Evolutionary conservation across 2,888 invertebrate species (phyloP), one percentile per base, ranked within the genome.

Genomic region (Ichneumoninae sp.): DNA sequence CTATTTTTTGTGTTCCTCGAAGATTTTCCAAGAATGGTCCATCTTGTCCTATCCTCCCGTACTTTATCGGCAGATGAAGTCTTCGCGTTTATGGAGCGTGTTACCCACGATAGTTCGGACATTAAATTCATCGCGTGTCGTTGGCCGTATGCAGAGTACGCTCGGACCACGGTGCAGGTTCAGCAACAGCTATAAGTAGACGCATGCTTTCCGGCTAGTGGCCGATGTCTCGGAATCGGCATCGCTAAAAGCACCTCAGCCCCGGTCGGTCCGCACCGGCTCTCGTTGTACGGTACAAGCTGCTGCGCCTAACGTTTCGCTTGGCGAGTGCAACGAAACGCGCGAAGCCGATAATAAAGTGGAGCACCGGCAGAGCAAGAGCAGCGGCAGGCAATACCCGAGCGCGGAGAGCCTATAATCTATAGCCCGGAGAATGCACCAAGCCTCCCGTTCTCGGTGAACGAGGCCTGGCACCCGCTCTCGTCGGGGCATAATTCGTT

Each of bases 321-420:
- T 74, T 13, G 60, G 74, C n/a, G 47, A 74, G 74, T 62, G 62
- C 74, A 62, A 62, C 74, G 62, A 74, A 74, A 74, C 74, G 68
- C 76, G 76, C 71, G 60, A 83, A 72, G 60, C 68, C 66, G 78
- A 83, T 83, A 82, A 82, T 82, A 74, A 79, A 83, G 79, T 83
- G 74, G 79, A 74, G 74, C 82, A 83, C 30, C 66, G 36, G 44
- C 57, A 13, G 44, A 36, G 33, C 57, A 52, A 10, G 50, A 68
- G 72, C 57, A 40, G 1, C 40, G 40, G 40, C 40, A 40, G 62
- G 74, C 74, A 47, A 74, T 74, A 74, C 47, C n/a, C 30, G 62
- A 33, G 74, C 47, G 44, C 74, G 33, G 19, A 62, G 65, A 33
- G 68, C 72, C 57, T 68, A 72, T 82, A 78, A 78, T 82, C 47